Evolutionary conservation across 23 tunicate genomes (phyloP), one percentile per base, ranked within the genome.

Genomic region (Clavelina lepadiformis): DNA sequence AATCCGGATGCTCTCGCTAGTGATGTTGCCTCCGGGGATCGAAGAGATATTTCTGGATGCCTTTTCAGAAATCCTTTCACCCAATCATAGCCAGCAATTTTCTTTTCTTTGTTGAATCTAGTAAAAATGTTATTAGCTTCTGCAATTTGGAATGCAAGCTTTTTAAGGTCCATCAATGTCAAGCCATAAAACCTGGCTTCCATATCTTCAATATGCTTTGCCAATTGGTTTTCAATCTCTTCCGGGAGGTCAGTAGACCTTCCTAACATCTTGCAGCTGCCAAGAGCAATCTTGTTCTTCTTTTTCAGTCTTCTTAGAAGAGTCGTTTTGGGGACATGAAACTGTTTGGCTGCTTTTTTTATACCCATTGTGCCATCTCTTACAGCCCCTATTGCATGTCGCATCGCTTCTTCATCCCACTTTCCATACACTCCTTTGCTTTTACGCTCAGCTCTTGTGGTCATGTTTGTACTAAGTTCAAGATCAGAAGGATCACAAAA

Each of bases 111-210:
- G 29, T 44, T 67, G 51, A 67, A 67, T 25, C 72, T 46, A 11
- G 57, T 67, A 26, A 4, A 3, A 8, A 67, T 19, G 13, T 46
- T 46, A 21, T 67, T 67, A 22, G 51, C 51, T 24, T 41, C 24
- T 3, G 72, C 72, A 67, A 67, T 46, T 67, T 67, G 58, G 28
- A 19, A 67, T 24, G 72, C 72, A 33, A 67, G 7, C 13, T 7
- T 67, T 38, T 22, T 58, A 18, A 58, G 13, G n/a, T 26, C 36
- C 31, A 28, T 5, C n/a, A 28, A 23, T 5, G 34, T 58, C 6
- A 58, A 15, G 4, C 72, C 72, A 44, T 67, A 67, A 67, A 67
- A 67, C 36, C 72, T 46, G 8, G 57, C 26, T 67, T 67, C 57
- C 57, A 44, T 46, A 34, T 67, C 35, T 4, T 46, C 35, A 15